Evolutionary conservation across 2,113 vertebrate species (phyloP), one percentile per base, ranked within the genome.

Genomic region (Morphnarchus princeps): DNA sequence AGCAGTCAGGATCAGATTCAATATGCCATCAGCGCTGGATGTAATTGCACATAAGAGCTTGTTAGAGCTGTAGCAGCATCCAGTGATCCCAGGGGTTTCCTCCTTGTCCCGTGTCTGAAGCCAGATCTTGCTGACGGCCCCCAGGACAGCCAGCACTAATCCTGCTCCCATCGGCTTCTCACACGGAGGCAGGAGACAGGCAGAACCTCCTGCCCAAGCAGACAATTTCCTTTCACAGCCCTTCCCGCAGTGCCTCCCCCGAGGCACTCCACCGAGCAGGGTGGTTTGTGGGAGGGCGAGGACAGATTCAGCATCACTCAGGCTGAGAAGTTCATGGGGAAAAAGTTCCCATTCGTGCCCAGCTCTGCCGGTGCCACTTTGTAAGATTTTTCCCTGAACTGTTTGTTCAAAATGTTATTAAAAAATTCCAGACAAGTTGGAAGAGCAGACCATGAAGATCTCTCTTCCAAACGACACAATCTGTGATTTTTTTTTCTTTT

Each of bases 91-190:
- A 3, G 42, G 4, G 40, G 42, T 29, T 50, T n/a, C 82, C 15
- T 49, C 52, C 43, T 40, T 6, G 1, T 6, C n/a, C 52, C 2
- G 3, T 22, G n/a, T 13, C 19, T 36, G 38, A 43, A 55, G 38
- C 29, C 9, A 7, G 18, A 9, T n/a, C 55, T 42, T 1, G 4
- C 45, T 22, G 55, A 42, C 0, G 1, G 36, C 14, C 13, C 28
- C 55, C 66, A 29, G 66, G 36, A 28, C 67, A n/a, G 15, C 25
- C 81, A 52, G 38, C 36, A 43, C 47, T 58, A 8, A 15, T 19
- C 58, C 82, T 36, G 69, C 49, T 62, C 58, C 69, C 69, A 6
- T 22, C 52, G 0, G 34, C 17, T 5, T 26, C 13, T 6, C 52
- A 5, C 54, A 16, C 22, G 13, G 2, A 36, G 63, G 54, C 43